Evolutionary conservation across 2,113 vertebrate species (phyloP).

Genomic region (Synodontis membranacea): DNA sequence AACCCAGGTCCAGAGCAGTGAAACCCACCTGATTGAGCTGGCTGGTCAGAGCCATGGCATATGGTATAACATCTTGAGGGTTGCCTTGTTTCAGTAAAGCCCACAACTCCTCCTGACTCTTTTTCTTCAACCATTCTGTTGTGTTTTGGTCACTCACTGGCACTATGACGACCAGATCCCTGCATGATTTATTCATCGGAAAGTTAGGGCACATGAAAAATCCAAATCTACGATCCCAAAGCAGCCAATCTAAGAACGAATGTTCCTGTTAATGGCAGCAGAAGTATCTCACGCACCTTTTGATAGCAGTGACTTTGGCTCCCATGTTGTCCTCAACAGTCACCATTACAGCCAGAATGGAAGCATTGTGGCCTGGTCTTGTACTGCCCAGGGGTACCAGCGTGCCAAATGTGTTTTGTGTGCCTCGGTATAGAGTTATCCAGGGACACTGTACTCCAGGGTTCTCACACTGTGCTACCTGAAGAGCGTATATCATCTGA

Average conservation of each 20-base stretch:
- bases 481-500: constrained; percentile 75
- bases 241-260: neutral
- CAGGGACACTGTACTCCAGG: constrained; percentile 53
- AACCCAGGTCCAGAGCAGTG: neutral
- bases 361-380: constrained; percentile 15
- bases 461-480: constrained; percentile 63
- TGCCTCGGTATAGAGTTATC: constrained; percentile 76
- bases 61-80: constrained; percentile 71
- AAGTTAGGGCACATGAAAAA: neutral
- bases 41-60: constrained; percentile 70
- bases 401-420: constrained; percentile 63
- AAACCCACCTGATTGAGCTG: constrained; percentile 72
- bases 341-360: constrained; percentile 65
- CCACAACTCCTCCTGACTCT: constrained; percentile 67
- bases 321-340: constrained; percentile 72
- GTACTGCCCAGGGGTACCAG: constrained; percentile 67
- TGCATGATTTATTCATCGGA: constrained; percentile 39
- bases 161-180: constrained; percentile 64
- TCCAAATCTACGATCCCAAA: neutral
- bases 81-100: constrained; percentile 71
- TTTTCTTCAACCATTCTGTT: constrained; percentile 67
- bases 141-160: constrained; percentile 41
- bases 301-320: constrained; percentile 65
- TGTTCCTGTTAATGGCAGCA: neutral
- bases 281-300: constrained; percentile 63